Evolutionary conservation across 1,140 invertebrate genomes (phyloP).

Genomic region (Philopotamus ludificatus): DNA sequence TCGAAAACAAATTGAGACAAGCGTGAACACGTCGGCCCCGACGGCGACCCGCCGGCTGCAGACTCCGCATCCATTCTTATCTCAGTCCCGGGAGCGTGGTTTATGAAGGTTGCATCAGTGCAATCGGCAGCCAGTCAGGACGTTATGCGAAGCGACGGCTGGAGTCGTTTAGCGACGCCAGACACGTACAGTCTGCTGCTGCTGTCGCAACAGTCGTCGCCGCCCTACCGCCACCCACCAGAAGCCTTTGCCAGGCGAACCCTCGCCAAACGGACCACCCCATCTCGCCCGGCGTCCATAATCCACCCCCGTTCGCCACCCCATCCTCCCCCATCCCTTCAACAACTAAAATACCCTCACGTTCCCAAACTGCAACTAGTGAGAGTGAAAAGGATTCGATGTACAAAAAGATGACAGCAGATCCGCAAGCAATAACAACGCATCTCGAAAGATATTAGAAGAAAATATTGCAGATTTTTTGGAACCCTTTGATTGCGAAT

Average conservation of each 20-base stretch:
- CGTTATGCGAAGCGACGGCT: not conserved
- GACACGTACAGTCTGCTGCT: slow-evolving; percentile 16
- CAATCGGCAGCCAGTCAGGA: not conserved
- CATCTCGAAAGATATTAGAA: too few relatives aligned
- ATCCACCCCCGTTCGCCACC: slow-evolving; percentile 11
- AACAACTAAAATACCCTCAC: not conserved
- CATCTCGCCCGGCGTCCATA: not conserved
- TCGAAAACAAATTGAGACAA: too few relatives aligned
- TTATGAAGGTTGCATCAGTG: slow-evolving; percentile 16
- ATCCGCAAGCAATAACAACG: too few relatives aligned
- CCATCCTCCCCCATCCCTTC: too few relatives aligned
- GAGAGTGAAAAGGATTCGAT: too few relatives aligned
- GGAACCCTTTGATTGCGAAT: too few relatives aligned
- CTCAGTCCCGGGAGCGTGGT: not conserved
- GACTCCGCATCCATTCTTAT: slow-evolving; percentile 3
- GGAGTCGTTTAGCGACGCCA: slow-evolving; percentile 5
- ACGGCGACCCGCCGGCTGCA: not conserved
- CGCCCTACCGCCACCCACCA: not conserved
- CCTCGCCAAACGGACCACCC: slow-evolving; percentile 12
- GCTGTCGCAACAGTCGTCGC: slow-evolving; percentile 5
- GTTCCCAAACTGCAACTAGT: slow-evolving; percentile 15
- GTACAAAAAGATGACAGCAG: too few relatives aligned
- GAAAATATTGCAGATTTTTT: too few relatives aligned
- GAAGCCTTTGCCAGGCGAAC: too few relatives aligned
- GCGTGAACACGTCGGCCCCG: not conserved